Conservation (phyloP, 64 coral and sea anemone genomes). For the Trachythela sp. region DNA sequence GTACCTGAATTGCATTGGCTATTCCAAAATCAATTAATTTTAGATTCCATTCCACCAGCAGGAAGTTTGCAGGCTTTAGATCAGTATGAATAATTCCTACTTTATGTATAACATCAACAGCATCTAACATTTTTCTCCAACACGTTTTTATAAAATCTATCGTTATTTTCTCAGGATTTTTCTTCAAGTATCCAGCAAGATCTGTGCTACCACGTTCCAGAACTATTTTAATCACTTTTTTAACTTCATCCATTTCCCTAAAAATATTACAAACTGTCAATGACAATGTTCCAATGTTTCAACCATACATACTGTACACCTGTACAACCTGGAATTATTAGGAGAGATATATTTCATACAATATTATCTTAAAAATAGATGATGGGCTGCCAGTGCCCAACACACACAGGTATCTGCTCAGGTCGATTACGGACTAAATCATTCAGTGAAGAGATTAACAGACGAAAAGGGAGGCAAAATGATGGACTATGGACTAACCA, state of each 20-base stretch:
- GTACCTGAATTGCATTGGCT: conserved; percentile 88
- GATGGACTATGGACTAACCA: too few species aligned
- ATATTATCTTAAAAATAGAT: too few species aligned
- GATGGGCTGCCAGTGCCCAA: too few species aligned
- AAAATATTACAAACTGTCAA: neutral
- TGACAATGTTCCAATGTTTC: neutral
- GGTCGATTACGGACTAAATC: too few species aligned
- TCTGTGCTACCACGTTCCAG: conserved; percentile 91
- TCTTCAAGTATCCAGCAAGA: conserved; percentile 72
- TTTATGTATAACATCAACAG: conserved; percentile 83
- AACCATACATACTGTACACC: too few species aligned
- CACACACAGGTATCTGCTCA: too few species aligned
- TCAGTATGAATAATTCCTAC: conserved; percentile 86
- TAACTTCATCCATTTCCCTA: conserved; percentile 81
- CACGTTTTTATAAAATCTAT: conserved; percentile 57
- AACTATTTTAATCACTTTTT: conserved; percentile 60
- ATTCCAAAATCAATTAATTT: conserved; percentile 99
- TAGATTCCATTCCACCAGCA: conserved; percentile 75
- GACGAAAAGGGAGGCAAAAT: too few species aligned
- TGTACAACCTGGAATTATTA: too few species aligned
- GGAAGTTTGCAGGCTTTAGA: conserved; percentile 92
- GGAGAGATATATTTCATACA: too few species aligned
- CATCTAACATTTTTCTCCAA: conserved; percentile 90
- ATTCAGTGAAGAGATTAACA: too few species aligned
- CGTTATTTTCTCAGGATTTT: conserved; percentile 67